Evolutionary conservation across 1,140 invertebrate species (phyloP), one percentile per base, ranked within the genome.

Genomic region (Drepana arcuata): DNA sequence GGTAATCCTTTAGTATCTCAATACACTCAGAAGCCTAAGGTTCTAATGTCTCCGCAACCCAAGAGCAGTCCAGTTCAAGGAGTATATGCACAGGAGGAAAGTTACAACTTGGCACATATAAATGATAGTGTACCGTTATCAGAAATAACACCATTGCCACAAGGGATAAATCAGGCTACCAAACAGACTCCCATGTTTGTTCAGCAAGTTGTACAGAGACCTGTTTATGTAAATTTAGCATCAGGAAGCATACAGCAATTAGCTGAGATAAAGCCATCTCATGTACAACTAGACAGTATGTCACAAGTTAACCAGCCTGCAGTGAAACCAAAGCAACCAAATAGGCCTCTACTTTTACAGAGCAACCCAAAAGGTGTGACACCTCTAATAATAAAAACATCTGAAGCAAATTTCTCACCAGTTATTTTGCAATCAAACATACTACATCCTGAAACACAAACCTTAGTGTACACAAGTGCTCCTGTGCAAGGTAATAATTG

Each of bases 391-490:
- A 34, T 84, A 26, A 81, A 83, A 48, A 79, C 50, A 14, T 48
- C 65, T 11, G 82, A 82, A 60, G 26, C 68, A 24, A 80, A 69
- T 49, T 77, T 83, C 37, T 78, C 79, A 29, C 79, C 80, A 27
- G 61, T 84, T 21, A 66, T 84, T 39, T 52, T 84, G 15, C 79
- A 81, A 33, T 68, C 80, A 28, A 83, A 80, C 56, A 69, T 81
- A 11, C 69, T 83, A 5, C 80, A 61, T 41, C 56, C 74, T 13
- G 72, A 79, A 36, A 60, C 70, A 24, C 78, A 78, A 44, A 87
- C 87, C 11, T 66, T 90, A 10, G 86, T 89, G 85, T 89, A 88
- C 42, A 84, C 87, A 18, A 84, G 81, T 48, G 68, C 84, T 24
- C 69, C 84, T 37, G 48, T 81, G 25, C 72, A 79, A 67, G 69